phyloP scores from a whole-genome alignment of 1,140 invertebrate genomes.

The Coelopa frigida region DNA sequence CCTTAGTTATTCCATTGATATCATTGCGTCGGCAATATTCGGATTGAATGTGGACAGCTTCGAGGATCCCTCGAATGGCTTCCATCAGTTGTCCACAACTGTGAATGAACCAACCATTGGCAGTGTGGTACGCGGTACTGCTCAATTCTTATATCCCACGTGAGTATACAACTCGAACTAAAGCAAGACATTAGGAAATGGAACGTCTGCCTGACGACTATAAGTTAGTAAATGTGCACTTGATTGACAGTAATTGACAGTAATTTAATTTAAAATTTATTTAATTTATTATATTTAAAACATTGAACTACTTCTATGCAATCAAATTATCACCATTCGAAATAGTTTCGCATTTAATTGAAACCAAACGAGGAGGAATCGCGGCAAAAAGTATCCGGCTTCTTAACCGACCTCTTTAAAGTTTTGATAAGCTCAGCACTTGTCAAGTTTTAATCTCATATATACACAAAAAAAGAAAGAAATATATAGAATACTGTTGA shows the following conservation, averaged over 20 bases:
- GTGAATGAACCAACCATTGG: conserved; percentile 13
- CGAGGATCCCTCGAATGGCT: conserved; percentile 20
- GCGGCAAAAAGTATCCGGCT: too few species aligned
- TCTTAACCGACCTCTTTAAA: too few species aligned
- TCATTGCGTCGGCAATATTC: conserved; percentile 33
- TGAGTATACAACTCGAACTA: too few species aligned
- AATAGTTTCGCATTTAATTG: too few species aligned
- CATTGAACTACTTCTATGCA: too few species aligned
- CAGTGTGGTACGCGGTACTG: conserved; percentile 8
- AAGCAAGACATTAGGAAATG: too few species aligned
- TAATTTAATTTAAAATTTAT: conserved; percentile 1
- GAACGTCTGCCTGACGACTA: too few species aligned
- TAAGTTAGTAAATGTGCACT: neutral
- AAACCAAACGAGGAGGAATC: too few species aligned
- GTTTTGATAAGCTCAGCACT: neutral
- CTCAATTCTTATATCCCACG: conserved; percentile 18
- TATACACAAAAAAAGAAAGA: too few species aligned
- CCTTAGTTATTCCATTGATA: conserved; percentile 27
- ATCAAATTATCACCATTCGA: too few species aligned
- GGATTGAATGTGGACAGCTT: conserved; percentile 34
- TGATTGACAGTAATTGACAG: too few species aligned
- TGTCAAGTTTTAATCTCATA: neutral
- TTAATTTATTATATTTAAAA: neutral
- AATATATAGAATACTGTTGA: too few species aligned
- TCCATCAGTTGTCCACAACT: conserved; percentile 15